Evolutionary conservation across 1,140 invertebrate genomes (phyloP).

Genomic region (Drosophila teissieri): DNA sequence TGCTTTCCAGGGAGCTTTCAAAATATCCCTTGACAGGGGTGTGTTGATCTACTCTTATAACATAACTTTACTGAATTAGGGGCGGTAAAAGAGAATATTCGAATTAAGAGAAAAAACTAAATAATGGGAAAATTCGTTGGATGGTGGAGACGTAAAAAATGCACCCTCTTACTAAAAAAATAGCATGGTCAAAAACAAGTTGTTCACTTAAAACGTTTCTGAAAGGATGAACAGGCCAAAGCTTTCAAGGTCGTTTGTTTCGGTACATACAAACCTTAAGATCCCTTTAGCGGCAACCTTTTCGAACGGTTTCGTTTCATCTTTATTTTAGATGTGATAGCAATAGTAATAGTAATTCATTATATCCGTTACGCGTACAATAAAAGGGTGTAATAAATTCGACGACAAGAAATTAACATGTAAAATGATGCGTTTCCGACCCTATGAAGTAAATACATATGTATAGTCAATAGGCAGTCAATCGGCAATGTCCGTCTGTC

Average conservation of each 20-base stretch:
- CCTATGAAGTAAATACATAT: no score
- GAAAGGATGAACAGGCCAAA: constrained; percentile 6
- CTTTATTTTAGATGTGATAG: no score
- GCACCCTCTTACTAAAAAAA: not conserved
- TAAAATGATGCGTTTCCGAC: no score
- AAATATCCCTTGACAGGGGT: constrained; percentile 2
- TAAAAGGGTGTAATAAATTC: no score
- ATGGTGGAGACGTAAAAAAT: no score
- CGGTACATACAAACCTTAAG: not conserved
- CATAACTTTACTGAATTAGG: not conserved
- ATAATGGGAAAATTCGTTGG: not conserved
- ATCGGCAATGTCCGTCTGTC: no score
- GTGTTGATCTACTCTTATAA: constrained; percentile 1
- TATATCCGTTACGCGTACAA: no score
- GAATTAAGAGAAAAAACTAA: not conserved
- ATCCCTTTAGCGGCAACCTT: no score
- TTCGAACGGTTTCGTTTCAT: no score
- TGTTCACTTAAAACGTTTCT: constrained; percentile 15
- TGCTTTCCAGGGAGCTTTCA: not conserved
- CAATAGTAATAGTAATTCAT: no score
- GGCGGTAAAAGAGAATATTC: not conserved
- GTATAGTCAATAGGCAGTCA: no score
- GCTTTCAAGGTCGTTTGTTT: constrained; percentile 43
- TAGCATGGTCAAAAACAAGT: constrained; percentile 22
- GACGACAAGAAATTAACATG: no score